Base-by-base conservation (phyloP, 2,113 vertebrate species). In the Nothobranchius kuhntae region DNA sequence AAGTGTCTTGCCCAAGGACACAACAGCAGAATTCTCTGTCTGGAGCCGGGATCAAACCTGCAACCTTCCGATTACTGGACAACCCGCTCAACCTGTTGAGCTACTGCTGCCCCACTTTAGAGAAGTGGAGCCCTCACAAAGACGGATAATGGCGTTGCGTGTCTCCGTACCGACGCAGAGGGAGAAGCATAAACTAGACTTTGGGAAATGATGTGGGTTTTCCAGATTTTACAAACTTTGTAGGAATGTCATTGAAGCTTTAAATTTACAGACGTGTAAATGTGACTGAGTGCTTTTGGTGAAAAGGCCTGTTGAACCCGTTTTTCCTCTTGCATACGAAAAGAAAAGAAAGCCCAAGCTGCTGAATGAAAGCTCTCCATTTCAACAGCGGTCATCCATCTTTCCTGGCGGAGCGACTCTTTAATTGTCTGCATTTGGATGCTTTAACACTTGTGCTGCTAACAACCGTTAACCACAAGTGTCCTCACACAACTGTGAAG, bases 401-500 rank as follows among this genome's bases (percentile, higher is more conserved):
- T 91, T 89, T 94, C 94, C 91, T 94, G 91, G 91, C 93, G 71
- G 52, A 71, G 93, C 89, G 91, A 87, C 74, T 61, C 92, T 94
- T 91, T 94, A 95, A 96, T 95, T 95, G 94, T 96, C 92, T 79
- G 86, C 93, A 95, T 89, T 89, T 74, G 76, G 81, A 84, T 75
- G 65, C 75, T 86, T 86, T 83, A 82, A 95, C 95, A 95, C 95
- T 96, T 95, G 94, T 94, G 94, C 94, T 93, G 94, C 93, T 94
- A 94, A 92, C 93, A 94, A 90, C 95, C 93, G 92, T 95, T 96
- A 95, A 93, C 90, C 90, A 92, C 82, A 93, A 94, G 94, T 94
- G 93, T 94, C 92, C 77, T 86, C 87, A 85, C 93, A 93, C 94
- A 94, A 95, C 94, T 95, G 94, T 94, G 94, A 95, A 89, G 73